Evolutionary conservation across 2,113 vertebrate genomes (phyloP), one percentile per base, ranked within the genome.

Genomic region (Elanus axillaris): DNA sequence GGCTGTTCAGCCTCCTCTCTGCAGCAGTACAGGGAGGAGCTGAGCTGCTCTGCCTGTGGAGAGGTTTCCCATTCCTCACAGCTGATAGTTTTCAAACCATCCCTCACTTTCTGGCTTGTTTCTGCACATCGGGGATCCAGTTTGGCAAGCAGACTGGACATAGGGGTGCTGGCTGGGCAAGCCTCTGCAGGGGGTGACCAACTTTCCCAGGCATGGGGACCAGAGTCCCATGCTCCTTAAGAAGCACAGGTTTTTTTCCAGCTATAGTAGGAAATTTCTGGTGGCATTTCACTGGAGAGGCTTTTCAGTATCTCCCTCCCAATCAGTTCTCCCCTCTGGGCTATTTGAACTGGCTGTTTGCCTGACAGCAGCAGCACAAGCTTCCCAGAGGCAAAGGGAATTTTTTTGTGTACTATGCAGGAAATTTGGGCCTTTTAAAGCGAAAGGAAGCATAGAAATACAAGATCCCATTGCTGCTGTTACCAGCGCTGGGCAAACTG

Each of bases 291-390:
- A 27, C 31, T 34, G 29, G 26, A 73, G 83, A 60, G 17, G 8
- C 13, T 83, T 95, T 91, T 93, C 1, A 0, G 21, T 92, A 90
- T 83, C 75, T 91, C 47, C 8, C 25, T 92, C 45, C 50, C 9
- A 7, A 42, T 84, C 82, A 74, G 34, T 77, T 74, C 92, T 96
- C 86, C 64, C 47, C 25, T 27, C 42, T 8, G 19, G 43, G 64
- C 56, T 91, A 64, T 90, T 96, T 89, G 88, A 74, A 22, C 68
- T 90, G 94, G 94, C 94, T 56, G 11, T 47, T 80, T 75, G 88
- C 88, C 72, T 12, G 72, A 77, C 68, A 75, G 94, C 83, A 77
- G 94, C 83, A 86, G 88, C 64, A 18, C 7, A 56, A 90, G 34
- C 82, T 47, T 94, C 71, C 36, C 2, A 4, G 67, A 91, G 80